These are phyloP conservation scores for Drosophila yakuba DNA, from an alignment of 1,140 invertebrate species.

Conservation along the genomic window DNA sequence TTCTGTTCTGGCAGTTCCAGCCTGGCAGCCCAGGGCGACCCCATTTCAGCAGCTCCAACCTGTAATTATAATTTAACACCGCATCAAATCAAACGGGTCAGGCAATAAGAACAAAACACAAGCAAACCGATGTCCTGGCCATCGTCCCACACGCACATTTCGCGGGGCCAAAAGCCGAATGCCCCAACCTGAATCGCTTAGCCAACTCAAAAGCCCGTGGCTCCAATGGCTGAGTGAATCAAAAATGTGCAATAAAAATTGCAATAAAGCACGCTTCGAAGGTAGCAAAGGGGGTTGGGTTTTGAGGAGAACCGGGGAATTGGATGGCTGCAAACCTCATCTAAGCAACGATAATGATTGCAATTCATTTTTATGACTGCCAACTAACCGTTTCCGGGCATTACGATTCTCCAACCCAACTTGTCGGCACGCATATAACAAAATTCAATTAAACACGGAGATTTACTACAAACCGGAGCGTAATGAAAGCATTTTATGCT, in stretches of 20 bases:
- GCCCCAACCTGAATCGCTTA: constrained; percentile 1
- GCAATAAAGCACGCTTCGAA: constrained; percentile 61
- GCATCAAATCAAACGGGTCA: constrained; percentile 41
- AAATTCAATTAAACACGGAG: constrained; percentile 40
- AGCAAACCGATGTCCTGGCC: constrained; percentile 49
- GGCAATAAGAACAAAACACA: constrained; percentile 37
- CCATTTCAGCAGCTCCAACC: constrained; percentile 55
- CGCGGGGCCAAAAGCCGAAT: constrained; percentile 2
- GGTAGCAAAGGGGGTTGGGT: constrained; percentile 13
- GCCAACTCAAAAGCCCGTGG: constrained; percentile 37
- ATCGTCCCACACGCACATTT: constrained; percentile 32
- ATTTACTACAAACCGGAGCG: constrained; percentile 14
- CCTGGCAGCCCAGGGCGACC: constrained; percentile 2
- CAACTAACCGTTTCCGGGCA: constrained; percentile 68
- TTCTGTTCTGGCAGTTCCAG: neutral
- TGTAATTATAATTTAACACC: constrained; percentile 75
- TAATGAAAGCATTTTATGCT: constrained; percentile 10
- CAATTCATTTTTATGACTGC: constrained; percentile 75
- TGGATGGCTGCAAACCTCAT: constrained; percentile 57
- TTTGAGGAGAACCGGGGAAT: neutral
- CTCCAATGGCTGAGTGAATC: constrained; percentile 56
- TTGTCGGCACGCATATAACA: constrained; percentile 60
- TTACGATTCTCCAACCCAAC: constrained; percentile 62
- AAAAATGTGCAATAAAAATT: constrained; percentile 76
- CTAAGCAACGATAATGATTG: constrained; percentile 81